Evolutionary conservation across 2,113 vertebrate genomes (phyloP), one percentile per base, ranked within the genome.

Genomic region (Rhinichthys klamathensis): DNA sequence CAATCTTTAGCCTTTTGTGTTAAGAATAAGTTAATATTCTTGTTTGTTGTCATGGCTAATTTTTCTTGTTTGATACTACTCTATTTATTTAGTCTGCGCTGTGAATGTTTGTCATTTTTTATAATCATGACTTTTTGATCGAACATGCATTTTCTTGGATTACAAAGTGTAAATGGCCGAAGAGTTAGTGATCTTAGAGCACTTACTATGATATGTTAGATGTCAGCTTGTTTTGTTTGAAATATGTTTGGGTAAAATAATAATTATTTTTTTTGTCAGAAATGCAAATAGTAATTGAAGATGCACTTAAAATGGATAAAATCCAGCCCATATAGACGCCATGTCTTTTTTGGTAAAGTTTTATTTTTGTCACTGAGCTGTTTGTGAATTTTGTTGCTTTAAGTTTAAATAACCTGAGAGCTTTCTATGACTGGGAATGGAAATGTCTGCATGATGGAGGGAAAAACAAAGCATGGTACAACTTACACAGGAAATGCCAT

Each of bases 291-390:
- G 6, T 38, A 58, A 61, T 72, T 51, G 25, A 60, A 35, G n/a
- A 84, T 82, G 82, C 87, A 84, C 78, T 87, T 82, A 73, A 30
- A 58, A 61, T 58, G 77, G 35, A 63, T 61, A 0, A 72, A 77
- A 73, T 87, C 69, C 70, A 80, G 46, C 61, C 38, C 72, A 4
- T 58, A 67, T 32, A 65, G 69, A 76, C 32, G 46, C 60, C 23
- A 70, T 84, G 16, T 65, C 77, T 27, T 84, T 87, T 73, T 78
- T 46, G 60, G 35, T 60, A 46, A 9, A 35, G 21, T 32, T 78
- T 46, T 78, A 70, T 75, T 32, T 10, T 60, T 81, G 32, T 51
- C 32, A 72, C 72, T 51, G 16, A 35, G 44, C 38, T 69, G 54
- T 70, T 70, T 60, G 51, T 81, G 35, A 73, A 76, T 18, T 51